These are phyloP conservation scores for western clawed frog (Xenopus tropicalis) DNA, from an alignment of 2,113 vertebrate species.

Conservation along the genomic window DNA sequence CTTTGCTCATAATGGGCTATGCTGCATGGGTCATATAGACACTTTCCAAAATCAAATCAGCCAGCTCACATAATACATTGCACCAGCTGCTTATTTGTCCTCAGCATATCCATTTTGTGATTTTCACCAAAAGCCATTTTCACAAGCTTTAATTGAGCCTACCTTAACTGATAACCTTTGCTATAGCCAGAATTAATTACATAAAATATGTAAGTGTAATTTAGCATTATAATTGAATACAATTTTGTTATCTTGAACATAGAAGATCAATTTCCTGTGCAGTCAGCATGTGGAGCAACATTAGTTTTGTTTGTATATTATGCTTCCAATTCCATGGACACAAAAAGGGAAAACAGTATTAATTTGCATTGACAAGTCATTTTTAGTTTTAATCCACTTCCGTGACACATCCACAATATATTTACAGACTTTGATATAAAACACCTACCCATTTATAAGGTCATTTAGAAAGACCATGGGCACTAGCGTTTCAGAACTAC, in stretches of 20 bases:
- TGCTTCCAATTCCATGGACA: too few relatives aligned
- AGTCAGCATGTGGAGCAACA: too few relatives aligned
- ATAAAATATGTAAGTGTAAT: conserved; percentile 1
- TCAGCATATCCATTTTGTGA: conserved; percentile 31
- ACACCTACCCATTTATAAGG: too few relatives aligned
- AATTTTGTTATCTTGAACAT: background rate
- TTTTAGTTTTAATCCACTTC: too few relatives aligned
- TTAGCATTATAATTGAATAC: background rate
- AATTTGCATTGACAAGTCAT: too few relatives aligned
- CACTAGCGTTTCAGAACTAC: too few relatives aligned
- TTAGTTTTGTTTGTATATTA: too few relatives aligned
- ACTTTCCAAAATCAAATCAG: conserved; percentile 21
- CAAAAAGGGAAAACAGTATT: too few relatives aligned
- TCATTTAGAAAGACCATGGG: too few relatives aligned
- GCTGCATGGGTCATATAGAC: conserved; percentile 21
- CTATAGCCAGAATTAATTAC: background rate
- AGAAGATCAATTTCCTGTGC: too few relatives aligned
- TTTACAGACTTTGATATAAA: too few relatives aligned
- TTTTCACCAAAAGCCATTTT: conserved; percentile 20
- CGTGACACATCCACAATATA: too few relatives aligned
- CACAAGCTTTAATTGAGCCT: conserved; percentile 28
- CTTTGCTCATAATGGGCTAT: conserved; percentile 32
- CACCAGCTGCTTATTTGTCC: conserved; percentile 29
- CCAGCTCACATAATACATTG: conserved; percentile 24
- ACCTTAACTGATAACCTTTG: background rate